Conservation (phyloP, 1,140 invertebrate species). For the Drosophila littoralis region DNA sequence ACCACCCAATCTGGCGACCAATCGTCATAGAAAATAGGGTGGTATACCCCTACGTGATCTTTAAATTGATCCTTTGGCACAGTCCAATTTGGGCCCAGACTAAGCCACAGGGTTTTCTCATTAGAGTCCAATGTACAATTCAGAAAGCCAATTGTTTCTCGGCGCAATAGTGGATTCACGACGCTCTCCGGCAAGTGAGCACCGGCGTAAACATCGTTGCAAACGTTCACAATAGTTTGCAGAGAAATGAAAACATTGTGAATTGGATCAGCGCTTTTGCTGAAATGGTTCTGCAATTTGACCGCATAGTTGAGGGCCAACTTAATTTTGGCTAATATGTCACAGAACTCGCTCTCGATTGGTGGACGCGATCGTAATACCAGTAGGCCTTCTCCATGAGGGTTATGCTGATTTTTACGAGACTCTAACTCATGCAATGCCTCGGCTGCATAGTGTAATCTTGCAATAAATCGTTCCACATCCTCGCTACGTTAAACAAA, state of each 20-base stretch:
- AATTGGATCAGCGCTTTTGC: slow-evolving; percentile 59
- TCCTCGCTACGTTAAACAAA: slow-evolving; percentile 52
- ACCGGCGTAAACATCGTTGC: slow-evolving; percentile 72
- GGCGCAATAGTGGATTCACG: slow-evolving; percentile 69
- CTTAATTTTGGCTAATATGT: slow-evolving; percentile 77
- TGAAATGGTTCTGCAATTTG: slow-evolving; percentile 72
- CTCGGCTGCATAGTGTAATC: slow-evolving; percentile 78
- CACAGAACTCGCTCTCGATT: slow-evolving; percentile 73
- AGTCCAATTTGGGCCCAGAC: slow-evolving; percentile 74
- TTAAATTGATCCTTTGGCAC: slow-evolving; percentile 78
- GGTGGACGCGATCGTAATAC: slow-evolving; percentile 73
- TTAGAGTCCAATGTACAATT: slow-evolving; percentile 50
- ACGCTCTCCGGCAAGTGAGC: slow-evolving; percentile 63
- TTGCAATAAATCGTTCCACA: slow-evolving; percentile 73
- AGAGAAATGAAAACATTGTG: slow-evolving; percentile 76
- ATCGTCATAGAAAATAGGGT: slow-evolving; percentile 81
- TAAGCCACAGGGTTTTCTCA: slow-evolving; percentile 69
- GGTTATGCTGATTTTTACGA: slow-evolving; percentile 73
- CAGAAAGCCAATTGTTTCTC: slow-evolving; percentile 68
- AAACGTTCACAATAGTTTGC: slow-evolving; percentile 69
- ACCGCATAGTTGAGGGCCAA: slow-evolving; percentile 68
- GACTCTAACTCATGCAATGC: slow-evolving; percentile 70
- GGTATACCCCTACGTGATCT: slow-evolving; percentile 73
- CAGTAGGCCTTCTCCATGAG: slow-evolving; percentile 73
- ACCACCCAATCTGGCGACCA: slow-evolving; percentile 82